phyloP scores from a whole-genome alignment of 1,140 invertebrate genomes.

The Episyrphus balteatus region DNA sequence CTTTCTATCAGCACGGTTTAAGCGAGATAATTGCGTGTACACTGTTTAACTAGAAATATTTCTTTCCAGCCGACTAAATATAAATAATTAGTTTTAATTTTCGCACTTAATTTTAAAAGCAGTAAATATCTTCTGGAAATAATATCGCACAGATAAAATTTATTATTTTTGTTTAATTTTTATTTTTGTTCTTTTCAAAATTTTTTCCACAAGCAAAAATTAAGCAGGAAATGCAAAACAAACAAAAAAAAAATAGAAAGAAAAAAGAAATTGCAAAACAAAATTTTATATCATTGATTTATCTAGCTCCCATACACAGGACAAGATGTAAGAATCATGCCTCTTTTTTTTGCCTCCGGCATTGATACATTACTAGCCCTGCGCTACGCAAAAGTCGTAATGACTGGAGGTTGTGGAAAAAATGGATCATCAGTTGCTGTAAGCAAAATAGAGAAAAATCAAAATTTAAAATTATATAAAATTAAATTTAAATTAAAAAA shows the following conservation, averaged over 20 bases:
- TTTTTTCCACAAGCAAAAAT: not conserved
- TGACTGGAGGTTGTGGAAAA: slow-evolving; percentile 88
- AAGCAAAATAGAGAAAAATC: slow-evolving; percentile 38
- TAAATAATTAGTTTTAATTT: too few relatives aligned
- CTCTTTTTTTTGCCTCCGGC: slow-evolving; percentile 29
- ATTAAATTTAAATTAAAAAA: too few relatives aligned
- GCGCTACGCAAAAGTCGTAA: slow-evolving; percentile 51
- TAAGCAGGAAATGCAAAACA: not conserved
- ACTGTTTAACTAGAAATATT: too few relatives aligned
- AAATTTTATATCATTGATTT: slow-evolving; percentile 4
- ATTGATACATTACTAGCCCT: slow-evolving; percentile 26
- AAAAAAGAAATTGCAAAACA: not conserved
- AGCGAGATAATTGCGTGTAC: too few relatives aligned
- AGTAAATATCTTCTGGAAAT: too few relatives aligned
- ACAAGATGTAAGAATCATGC: slow-evolving; percentile 22
- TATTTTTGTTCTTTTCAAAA: not conserved
- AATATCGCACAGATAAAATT: not conserved
- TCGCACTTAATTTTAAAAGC: too few relatives aligned
- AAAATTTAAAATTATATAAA: not conserved
- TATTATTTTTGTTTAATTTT: not conserved
- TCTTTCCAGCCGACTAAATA: too few relatives aligned
- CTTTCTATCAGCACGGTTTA: too few relatives aligned
- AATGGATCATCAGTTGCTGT: slow-evolving; percentile 85
- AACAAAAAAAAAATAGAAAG: not conserved
- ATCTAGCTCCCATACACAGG: slow-evolving; percentile 23